These are phyloP conservation scores for Leptinotarsa tumamoca DNA, from an alignment of 2,888 invertebrate species.

Conservation along the genomic window DNA sequence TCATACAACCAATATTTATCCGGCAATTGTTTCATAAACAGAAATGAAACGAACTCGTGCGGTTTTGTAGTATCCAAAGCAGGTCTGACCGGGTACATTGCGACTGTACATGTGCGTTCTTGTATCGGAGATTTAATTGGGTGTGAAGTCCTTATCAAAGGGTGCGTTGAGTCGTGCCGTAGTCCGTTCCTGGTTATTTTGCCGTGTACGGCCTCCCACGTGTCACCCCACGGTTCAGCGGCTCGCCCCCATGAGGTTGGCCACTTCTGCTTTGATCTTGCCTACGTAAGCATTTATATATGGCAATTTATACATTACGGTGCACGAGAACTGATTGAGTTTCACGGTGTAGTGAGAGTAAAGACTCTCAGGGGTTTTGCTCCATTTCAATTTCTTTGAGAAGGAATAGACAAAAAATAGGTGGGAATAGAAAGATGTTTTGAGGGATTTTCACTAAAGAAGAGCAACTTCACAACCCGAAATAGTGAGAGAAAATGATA, in stretches of 20 bases:
- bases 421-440: too few relatives aligned
- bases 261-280: slow-evolving; percentile 38
- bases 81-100: not conserved
- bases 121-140: slow-evolving; percentile 33
- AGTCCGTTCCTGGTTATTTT: slow-evolving; percentile 37
- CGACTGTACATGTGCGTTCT: slow-evolving; percentile 17
- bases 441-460: too few relatives aligned
- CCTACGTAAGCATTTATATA: slow-evolving; percentile 37
- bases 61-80: not conserved
- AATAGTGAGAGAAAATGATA: too few relatives aligned
- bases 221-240: slow-evolving; percentile 24
- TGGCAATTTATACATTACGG: slow-evolving; percentile 24
- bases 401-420: too few relatives aligned
- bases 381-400: not conserved
- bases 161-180: slow-evolving; percentile 35
- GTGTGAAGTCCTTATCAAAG: slow-evolving; percentile 38
- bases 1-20: not conserved
- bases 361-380: not conserved
- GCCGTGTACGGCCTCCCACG: slow-evolving; percentile 25
- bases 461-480: too few relatives aligned
- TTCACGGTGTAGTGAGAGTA: not conserved
- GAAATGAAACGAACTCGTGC: not conserved
- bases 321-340: not conserved
- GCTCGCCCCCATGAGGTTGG: slow-evolving; percentile 26
- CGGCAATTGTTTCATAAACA: not conserved